Percentiles rank a stretch among this genome's conserved stretches.
Conservation (phyloP, 2,113 vertebrate species). For the Boulengeromyrus knoepffleri region DNA sequence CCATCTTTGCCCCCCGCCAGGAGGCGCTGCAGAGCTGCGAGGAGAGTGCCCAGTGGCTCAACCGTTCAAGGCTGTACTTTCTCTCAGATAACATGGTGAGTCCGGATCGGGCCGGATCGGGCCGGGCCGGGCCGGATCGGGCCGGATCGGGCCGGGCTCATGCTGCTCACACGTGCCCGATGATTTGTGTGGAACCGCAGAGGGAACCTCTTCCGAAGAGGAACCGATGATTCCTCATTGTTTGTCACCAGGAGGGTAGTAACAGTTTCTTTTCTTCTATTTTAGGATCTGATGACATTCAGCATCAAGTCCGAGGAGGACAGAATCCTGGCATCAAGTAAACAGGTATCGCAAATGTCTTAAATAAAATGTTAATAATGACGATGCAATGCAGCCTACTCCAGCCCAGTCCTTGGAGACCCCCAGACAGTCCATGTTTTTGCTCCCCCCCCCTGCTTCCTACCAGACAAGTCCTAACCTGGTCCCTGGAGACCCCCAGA, state of each 20-base stretch:
- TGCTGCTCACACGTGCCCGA: neutral
- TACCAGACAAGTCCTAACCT: too few relatives aligned
- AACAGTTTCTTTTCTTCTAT: neutral
- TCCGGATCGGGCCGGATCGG: neutral
- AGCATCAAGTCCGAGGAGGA: slow-evolving; percentile 73
- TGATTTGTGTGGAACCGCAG: neutral
- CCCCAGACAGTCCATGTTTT: too few relatives aligned
- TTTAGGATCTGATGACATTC: slow-evolving; percentile 83
- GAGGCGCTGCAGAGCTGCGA: slow-evolving; percentile 62
- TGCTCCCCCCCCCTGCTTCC: too few relatives aligned
- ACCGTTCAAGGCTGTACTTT: slow-evolving; percentile 80
- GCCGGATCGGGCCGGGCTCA: neutral
- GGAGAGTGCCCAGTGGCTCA: slow-evolving; percentile 79
- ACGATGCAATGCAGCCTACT: neutral
- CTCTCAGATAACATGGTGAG: slow-evolving; percentile 74
- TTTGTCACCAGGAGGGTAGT: neutral
- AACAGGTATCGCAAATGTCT: slow-evolving; percentile 64
- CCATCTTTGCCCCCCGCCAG: slow-evolving; percentile 78
- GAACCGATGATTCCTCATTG: neutral
- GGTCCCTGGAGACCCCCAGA: too few relatives aligned
- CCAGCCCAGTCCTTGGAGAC: neutral
- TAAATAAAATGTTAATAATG: neutral
- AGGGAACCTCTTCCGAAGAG: neutral
- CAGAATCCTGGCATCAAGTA: slow-evolving; percentile 70
- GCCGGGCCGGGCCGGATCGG: neutral